Evolutionary conservation across 2,888 invertebrate species (phyloP).

Genomic region (Netelia virgata): DNA sequence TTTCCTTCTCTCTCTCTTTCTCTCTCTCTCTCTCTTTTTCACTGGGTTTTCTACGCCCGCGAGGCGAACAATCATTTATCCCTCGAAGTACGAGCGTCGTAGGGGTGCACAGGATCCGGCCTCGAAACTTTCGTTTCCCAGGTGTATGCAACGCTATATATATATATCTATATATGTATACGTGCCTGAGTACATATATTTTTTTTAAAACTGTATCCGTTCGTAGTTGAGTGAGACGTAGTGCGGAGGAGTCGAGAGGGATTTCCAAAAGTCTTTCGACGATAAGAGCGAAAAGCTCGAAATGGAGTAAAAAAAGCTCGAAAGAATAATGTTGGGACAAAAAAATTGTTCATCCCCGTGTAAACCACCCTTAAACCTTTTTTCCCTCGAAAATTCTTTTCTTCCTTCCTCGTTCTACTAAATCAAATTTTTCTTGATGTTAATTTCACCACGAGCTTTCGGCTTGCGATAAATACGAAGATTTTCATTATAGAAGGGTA

Average conservation of each 20-base stretch:
- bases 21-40: slow-evolving; percentile 9
- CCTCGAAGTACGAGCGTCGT: slow-evolving; percentile 47
- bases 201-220: background rate
- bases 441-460: slow-evolving; percentile 43
- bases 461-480: background rate
- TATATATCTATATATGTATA: slow-evolving; percentile 10
- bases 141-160: slow-evolving; percentile 9
- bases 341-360: slow-evolving; percentile 17
- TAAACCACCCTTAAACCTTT: background rate
- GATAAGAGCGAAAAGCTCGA: slow-evolving; percentile 19
- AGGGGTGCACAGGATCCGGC: slow-evolving; percentile 35
- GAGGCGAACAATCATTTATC: slow-evolving; percentile 70
- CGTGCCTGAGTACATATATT: background rate
- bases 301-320: slow-evolving; percentile 4
- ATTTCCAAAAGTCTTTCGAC: slow-evolving; percentile 38
- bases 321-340: slow-evolving; percentile 53
- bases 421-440: slow-evolving; percentile 10
- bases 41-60: slow-evolving; percentile 47
- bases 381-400: background rate
- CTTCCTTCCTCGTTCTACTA: background rate
- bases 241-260: slow-evolving; percentile 21
- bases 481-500: background rate
- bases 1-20: slow-evolving; percentile 18
- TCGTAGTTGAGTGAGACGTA: slow-evolving; percentile 8
- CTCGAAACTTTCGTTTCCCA: slow-evolving; percentile 59